Evolutionary conservation across 1,140 invertebrate species (phyloP), one percentile per base, ranked within the genome.

Genomic region (Heliconius melpomene): DNA sequence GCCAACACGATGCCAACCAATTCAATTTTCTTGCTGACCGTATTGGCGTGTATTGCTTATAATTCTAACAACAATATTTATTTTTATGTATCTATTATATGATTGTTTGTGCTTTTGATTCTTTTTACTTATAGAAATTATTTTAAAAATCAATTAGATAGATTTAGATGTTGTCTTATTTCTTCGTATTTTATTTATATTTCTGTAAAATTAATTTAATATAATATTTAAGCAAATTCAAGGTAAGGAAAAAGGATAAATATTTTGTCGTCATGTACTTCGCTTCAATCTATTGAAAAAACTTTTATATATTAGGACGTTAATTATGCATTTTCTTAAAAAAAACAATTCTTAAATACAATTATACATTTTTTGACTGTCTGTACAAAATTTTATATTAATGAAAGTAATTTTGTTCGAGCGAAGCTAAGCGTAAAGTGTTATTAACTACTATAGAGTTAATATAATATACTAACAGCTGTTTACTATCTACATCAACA

Each of bases 1-100:
- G 80, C 81, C 83, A 82, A 80, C 81, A 82, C 86, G 86, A 78
- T 82, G 82, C 75, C 79, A 81, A 46, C 84, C 87, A 92, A 92
- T 92, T 92, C 88, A 91, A 92, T 92, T 92, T 91, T 93, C 89
- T 91, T 90, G 87, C 87, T 89, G 86, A 88, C 89, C 86, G 83
- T 88, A 90, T 87, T 87, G 84, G 72, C 79, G 52, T 75, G 78
- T 86, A 88, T 88, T 83, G 82, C 82, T 86, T 86, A 83, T 84
- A 80, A 84, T 82, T 75, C 36, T 66, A 16, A 66, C 60, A 29
- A 66, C 13, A 66, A 16, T 66, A 66, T 66, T 66, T 66, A 13
- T n/a, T 66, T 66, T 66, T 66, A 60, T 60, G 9, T 60, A 60
- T 60, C 13, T 46, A 16, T 46, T 46, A 46, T 46, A 16, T 5